Base-by-base conservation (phyloP, 2,888 invertebrate species). In the Metalampra italica region DNA sequence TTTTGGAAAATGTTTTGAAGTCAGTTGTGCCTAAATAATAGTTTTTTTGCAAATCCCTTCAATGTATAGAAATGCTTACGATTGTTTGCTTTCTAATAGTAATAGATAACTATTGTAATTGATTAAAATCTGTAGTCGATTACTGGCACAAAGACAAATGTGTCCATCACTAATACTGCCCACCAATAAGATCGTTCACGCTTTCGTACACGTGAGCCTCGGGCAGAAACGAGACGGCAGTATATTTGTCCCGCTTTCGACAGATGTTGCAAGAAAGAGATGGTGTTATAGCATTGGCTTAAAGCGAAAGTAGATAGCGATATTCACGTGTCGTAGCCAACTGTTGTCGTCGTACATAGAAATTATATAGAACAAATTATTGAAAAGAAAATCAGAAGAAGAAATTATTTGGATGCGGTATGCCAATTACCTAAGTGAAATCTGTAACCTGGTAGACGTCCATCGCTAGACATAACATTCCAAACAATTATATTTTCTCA, bases 161-260 rank as follows among this genome's bases (percentile, higher is more conserved):
- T 11, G 38, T 30, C 52, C 75, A 66, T 51, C 77, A 69, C 77
- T 77, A n/a, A 68, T 9, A 12, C 52, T 40, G 30, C 36, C 22
- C 22, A 22, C 22, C 22, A 22, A 22, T 22, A 22, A 48, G 7
- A 13, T 32, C 37, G 47, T 74, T 81, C 82, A 82, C 82, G 78
- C 76, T 71, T 62, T 65, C 45, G 47, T 62, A 79, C 73, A 82
- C 82, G 82, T 82, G 82, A 78, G 65, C 40, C 47, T 7, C 32
- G 22, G 47, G 50, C 29, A 41, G 47, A 58, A 62, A 53, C 46
- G 66, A 64, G 65, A 70, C 34, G 55, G 52, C 15, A 36, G 52
- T 52, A 59, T 59, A 53, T 55, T 49, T 56, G 49, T 53, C 46
- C 60, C 53, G 7, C 42, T 11, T 47, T 14, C 9, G 7, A 36